A percentile compares a stretch with the other conserved stretches of the same genome.
Conservation (phyloP, 2,113 vertebrate genomes). For the Pedionomus torquatus region DNA sequence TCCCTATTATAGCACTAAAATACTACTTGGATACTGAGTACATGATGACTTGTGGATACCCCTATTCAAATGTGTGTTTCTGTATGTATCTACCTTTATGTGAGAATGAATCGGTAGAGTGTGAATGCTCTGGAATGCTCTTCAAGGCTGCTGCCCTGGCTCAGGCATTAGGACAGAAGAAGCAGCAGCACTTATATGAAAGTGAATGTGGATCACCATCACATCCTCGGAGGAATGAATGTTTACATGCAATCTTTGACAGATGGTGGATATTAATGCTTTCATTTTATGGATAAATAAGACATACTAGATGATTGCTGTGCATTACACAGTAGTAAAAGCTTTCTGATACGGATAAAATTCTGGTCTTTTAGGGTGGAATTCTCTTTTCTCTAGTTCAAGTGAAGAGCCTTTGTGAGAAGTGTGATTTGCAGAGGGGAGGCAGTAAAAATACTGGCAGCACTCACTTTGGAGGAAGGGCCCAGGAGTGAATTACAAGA, state of each 20-base stretch:
- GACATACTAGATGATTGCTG: background rate
- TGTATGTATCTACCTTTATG: background rate
- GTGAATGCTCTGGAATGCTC: background rate
- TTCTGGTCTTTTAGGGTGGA: background rate
- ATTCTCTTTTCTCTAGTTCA: background rate
- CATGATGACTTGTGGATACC: background rate
- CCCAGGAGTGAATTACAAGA: background rate
- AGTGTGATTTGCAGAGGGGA: background rate
- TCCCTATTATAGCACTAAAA: background rate
- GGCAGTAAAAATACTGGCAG: background rate
- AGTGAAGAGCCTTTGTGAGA: background rate
- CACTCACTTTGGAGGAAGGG: background rate
- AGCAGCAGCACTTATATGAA: background rate
- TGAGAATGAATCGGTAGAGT: background rate
- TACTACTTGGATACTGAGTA: background rate
- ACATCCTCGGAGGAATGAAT: background rate
- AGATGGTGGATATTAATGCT: background rate
- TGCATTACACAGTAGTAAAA: background rate
- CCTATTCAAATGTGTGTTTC: background rate
- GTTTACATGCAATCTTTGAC: conserved; percentile 20
- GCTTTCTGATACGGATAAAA: background rate
- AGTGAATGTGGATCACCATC: background rate
- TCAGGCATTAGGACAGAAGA: background rate
- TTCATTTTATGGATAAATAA: conserved; percentile 16
- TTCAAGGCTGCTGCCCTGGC: background rate